phyloP scores from a whole-genome alignment of 2,113 vertebrate genomes.

The Martes martes region DNA sequence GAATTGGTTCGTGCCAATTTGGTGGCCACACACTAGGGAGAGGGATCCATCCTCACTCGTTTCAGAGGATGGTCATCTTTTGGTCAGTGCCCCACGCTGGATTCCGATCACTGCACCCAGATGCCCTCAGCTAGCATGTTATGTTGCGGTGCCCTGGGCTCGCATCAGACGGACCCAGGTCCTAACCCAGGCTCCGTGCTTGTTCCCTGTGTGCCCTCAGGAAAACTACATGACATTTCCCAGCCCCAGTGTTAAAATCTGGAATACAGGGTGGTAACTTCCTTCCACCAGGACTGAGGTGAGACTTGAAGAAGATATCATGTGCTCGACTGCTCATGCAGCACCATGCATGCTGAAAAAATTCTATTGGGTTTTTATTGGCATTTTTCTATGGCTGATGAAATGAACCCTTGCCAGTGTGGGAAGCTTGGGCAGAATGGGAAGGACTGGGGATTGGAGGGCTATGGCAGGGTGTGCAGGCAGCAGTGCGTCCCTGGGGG shows the following conservation, averaged over 20 bases:
- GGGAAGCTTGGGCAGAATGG: not conserved
- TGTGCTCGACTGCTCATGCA: not conserved
- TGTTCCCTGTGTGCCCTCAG: not conserved
- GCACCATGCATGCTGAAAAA: not conserved
- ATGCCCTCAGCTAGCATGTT: not conserved
- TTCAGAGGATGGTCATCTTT: not conserved
- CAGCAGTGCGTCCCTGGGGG: not conserved
- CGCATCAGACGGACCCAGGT: not conserved
- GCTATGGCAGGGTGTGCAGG: fast-evolving
- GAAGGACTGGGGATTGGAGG: not conserved
- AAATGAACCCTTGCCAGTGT: not conserved
- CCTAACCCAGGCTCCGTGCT: not conserved
- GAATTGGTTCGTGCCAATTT: not conserved
- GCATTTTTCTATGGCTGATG: not conserved
- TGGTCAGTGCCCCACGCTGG: not conserved
- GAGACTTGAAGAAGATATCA: not conserved
- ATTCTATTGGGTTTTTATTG: not conserved
- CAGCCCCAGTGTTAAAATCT: not conserved
- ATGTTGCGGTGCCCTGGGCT: not conserved
- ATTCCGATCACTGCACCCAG: fast-evolving
- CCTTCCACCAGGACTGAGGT: not conserved
- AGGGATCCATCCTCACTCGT: not conserved
- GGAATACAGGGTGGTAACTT: not conserved
- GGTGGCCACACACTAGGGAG: not conserved
- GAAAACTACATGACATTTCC: not conserved